phyloP scores from a whole-genome alignment of 2,113 vertebrate species.

The Butastur rufipennis region DNA sequence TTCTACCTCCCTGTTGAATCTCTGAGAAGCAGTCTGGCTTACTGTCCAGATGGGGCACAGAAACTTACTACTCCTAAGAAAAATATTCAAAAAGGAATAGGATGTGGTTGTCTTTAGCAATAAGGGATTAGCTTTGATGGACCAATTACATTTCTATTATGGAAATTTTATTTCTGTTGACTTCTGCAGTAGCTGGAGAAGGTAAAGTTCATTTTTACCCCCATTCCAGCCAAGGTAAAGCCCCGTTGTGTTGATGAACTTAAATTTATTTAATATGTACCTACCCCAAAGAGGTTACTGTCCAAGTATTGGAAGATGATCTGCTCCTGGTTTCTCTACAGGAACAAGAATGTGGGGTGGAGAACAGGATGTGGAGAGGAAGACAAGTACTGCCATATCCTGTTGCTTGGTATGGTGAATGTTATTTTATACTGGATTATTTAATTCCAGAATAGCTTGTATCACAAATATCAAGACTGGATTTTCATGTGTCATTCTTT shows the following conservation, averaged over 20 bases:
- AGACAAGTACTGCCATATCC: neutral
- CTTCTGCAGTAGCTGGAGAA: neutral
- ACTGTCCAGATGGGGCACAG: neutral
- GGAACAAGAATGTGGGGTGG: neutral
- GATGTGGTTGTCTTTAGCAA: neutral
- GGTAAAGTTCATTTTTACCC: neutral
- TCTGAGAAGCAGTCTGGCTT: neutral
- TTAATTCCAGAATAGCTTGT: neutral
- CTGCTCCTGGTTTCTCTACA: neutral
- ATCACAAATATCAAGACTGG: neutral
- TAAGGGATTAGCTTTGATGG: neutral
- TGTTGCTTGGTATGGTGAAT: neutral
- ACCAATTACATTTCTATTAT: neutral
- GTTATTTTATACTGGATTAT: neutral
- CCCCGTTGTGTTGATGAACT: fast-evolving
- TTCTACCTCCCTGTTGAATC: neutral
- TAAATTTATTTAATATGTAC: neutral
- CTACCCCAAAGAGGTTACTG: neutral
- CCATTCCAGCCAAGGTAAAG: neutral
- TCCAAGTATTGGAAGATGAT: neutral
- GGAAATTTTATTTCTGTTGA: neutral
- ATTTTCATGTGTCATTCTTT: neutral
- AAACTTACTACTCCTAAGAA: neutral
- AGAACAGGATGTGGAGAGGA: neutral
- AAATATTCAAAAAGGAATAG: neutral